phyloP scores from a whole-genome alignment of 1,140 invertebrate genomes.

The Trichonephila clavata region DNA sequence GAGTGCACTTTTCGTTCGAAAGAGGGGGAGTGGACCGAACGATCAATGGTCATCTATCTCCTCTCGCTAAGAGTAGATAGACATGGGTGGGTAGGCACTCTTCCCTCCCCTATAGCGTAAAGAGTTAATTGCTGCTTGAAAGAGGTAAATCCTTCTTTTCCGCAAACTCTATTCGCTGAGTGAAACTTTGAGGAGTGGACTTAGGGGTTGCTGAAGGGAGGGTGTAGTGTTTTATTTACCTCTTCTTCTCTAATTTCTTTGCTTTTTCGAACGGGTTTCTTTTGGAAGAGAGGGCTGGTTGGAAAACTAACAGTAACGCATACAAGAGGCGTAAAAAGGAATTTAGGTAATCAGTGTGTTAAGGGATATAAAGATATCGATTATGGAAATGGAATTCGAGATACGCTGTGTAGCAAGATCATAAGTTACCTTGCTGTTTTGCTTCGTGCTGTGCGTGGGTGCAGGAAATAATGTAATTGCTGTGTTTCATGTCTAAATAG shows the following conservation, averaged over 20 bases:
- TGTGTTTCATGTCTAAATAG: too few species aligned
- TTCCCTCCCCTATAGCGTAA: background rate
- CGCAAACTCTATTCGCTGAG: background rate
- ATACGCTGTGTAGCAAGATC: too few species aligned
- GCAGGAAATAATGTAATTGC: too few species aligned
- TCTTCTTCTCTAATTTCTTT: constrained; percentile 19
- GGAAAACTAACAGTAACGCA: background rate
- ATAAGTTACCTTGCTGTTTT: too few species aligned
- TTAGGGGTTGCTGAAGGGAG: background rate
- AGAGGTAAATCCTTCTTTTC: constrained; percentile 26
- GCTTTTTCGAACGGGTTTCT: background rate
- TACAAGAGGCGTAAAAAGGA: background rate
- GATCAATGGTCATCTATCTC: constrained; percentile 37
- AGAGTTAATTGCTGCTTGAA: constrained; percentile 35
- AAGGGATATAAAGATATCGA: background rate
- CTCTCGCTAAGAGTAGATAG: background rate
- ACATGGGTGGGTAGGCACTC: background rate
- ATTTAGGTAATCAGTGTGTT: background rate
- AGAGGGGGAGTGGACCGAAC: background rate
- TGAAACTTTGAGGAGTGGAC: background rate
- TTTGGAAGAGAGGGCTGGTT: background rate
- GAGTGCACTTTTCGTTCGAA: background rate
- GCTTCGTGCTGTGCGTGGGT: too few species aligned
- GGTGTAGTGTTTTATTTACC: constrained; percentile 1
- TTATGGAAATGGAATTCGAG: background rate